Evolutionary conservation across 2,888 invertebrate species (phyloP).

Genomic region (Vannuccia rotundouncinata): DNA sequence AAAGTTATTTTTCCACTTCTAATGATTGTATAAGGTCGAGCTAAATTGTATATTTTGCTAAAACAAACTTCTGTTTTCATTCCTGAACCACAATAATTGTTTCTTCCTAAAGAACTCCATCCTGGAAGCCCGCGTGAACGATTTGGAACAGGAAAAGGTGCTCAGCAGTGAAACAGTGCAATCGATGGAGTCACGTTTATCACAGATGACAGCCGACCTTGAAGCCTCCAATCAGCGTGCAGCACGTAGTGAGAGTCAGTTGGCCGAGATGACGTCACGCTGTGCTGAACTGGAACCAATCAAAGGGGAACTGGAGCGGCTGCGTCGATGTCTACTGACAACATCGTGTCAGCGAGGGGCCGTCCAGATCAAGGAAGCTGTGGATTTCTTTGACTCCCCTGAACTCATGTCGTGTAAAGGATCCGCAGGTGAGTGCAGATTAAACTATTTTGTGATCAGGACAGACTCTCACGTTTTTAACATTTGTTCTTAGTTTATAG

Average conservation of each 20-base stretch:
- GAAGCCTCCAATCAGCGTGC: background rate
- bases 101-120: no score
- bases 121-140: background rate
- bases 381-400: slow-evolving; percentile 19
- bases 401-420: slow-evolving; percentile 45
- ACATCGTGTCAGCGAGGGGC: background rate
- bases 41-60: no score
- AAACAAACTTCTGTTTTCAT: no score
- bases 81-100: no score
- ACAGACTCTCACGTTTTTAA: no score
- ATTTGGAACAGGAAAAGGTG: background rate
- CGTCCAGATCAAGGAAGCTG: slow-evolving; percentile 13
- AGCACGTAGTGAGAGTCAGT: background rate
- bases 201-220: slow-evolving; percentile 21
- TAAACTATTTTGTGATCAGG: no score
- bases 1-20: no score
- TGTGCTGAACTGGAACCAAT: slow-evolving; percentile 41
- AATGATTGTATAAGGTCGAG: no score
- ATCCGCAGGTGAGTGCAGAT: slow-evolving; percentile 62
- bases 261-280: background rate
- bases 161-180: background rate
- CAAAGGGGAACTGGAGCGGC: slow-evolving; percentile 42
- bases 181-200: background rate
- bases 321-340: background rate
- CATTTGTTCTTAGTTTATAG: no score